Evolutionary conservation across 2,113 vertebrate genomes (phyloP), one percentile per base, ranked within the genome.

Genomic region (Tetrao urogallus): DNA sequence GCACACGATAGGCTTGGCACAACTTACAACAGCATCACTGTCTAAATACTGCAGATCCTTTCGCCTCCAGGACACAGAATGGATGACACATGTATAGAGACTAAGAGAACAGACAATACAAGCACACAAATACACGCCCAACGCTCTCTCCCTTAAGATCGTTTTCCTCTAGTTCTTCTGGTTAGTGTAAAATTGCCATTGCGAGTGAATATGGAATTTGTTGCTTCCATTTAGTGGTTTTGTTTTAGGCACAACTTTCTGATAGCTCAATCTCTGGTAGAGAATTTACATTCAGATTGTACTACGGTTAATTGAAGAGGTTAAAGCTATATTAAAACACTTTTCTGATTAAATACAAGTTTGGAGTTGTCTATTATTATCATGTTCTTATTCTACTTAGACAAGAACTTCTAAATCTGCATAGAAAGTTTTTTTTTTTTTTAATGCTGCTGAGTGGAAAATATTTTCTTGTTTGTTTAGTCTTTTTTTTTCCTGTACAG

Each of bases 381-480:
- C 6, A n/a, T 58, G 22, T 56, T 67, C 27, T 34, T 76, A 22
- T 60, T 86, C 52, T 64, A 67, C 17, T 65, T 63, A 74, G 34
- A 60, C 12, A 52, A 58, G 7, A 20, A n/a, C 71, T 89, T 82
- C 40, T 56, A 90, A 76, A 85, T 85, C 27, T 85, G 42, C 50
- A 92, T 6, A 73, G 42, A 10, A n/a, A 57, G 17, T 38, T 45
- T 50, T 52, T 52, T 38, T 45, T 60, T 52, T 52, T 91, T 63
- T 50, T 13, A 57, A 71, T 81, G 64, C 36, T 91, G 67, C 34
- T 25, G 42, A 95, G 47, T 95, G 79, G 94, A 93, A 96, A 95
- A 56, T 92, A 93, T 95, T 89, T 93, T 86, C 64, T 82, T 38
- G 1, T 94, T 94, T 95, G 75, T 96, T 96, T 96, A 89, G 92